Conservation (phyloP, 2,797 vertebrate species). For the Sebastes steindachneri region DNA sequence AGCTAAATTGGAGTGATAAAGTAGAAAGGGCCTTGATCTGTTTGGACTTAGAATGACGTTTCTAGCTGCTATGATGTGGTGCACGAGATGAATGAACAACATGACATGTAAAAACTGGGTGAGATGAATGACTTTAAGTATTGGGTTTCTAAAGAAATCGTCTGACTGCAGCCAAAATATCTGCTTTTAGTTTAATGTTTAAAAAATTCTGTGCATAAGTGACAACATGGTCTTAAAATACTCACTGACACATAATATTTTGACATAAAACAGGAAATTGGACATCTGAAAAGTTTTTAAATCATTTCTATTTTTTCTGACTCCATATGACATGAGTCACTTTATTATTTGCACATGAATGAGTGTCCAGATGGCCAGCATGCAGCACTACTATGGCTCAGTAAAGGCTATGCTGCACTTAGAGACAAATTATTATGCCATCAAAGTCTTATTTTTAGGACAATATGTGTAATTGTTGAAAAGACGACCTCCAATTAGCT, state of each 20-base stretch:
- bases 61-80: not conserved
- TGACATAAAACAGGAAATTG: not conserved
- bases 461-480: not conserved
- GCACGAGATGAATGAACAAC: not conserved
- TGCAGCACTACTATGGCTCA: conserved; percentile 9
- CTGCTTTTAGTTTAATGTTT: not conserved
- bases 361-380: conserved; percentile 60
- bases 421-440: not conserved
- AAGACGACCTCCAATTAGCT: not conserved
- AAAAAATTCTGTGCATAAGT: not conserved
- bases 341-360: conserved; percentile 54
- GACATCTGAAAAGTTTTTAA: not conserved
- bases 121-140: not conserved
- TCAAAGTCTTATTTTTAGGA: conserved; percentile 4
- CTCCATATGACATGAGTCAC: conserved; percentile 54
- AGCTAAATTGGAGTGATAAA: not conserved
- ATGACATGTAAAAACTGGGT: not conserved
- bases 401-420: not conserved
- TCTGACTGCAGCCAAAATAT: not conserved
- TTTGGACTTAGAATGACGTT: not conserved
- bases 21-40: not conserved
- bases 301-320: conserved; percentile 7
- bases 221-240: not conserved
- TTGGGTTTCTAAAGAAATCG: not conserved
- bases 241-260: not conserved